Base-by-base conservation (phyloP, 1,140 invertebrate species). In the Eriosoma lanigerum region DNA sequence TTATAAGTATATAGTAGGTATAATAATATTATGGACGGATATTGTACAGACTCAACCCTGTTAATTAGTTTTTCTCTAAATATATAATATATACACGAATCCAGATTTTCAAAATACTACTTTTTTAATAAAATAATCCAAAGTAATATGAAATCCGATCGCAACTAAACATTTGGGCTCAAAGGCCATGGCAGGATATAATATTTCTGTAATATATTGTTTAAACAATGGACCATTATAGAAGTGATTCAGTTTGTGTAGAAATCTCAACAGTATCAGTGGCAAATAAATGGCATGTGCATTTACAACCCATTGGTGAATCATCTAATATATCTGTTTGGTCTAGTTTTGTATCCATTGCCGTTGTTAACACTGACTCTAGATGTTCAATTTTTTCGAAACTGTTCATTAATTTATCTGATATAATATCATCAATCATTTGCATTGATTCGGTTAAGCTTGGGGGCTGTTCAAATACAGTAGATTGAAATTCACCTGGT, bases 391-490 rank as follows among this genome's bases (percentile, higher is more conserved):
- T 93, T 85, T 93, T 94, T 82, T 93, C 93, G n/a, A 95, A 87
- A 83, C 92, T 89, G 85, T 95, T 93, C 89, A 95, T 93, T 76
- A 90, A 90, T 81, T 89, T 89, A 85, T 95, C 92, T n/a, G 92
- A 92, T 29, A 95, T 87, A 82, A 95, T 93, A 84, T 94, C 92
- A 85, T 95, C 93, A 84, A 96, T 89, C 89, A 95, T 89, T 85
- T 94, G 93, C 93, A 95, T 95, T 0, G 93, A 94, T 85, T 95
- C 93, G 1, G 93, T 94, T n/a, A 95, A 87, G 85, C 93, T 94
- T n/a, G 91, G 91, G n/a, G 92, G 93, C 83, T 94, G 92, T 29
- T 78, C 75, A 8, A 56, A 78, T 19, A 19, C 32, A 15, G 21
- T 24, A 0, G 56, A 78, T 13, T 78, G 75, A 8, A 50, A 78